Evolutionary conservation across 92 coral and sea anemone genomes (phyloP), one percentile per base, ranked within the genome.

Genomic region (Plumapathes pennacea): DNA sequence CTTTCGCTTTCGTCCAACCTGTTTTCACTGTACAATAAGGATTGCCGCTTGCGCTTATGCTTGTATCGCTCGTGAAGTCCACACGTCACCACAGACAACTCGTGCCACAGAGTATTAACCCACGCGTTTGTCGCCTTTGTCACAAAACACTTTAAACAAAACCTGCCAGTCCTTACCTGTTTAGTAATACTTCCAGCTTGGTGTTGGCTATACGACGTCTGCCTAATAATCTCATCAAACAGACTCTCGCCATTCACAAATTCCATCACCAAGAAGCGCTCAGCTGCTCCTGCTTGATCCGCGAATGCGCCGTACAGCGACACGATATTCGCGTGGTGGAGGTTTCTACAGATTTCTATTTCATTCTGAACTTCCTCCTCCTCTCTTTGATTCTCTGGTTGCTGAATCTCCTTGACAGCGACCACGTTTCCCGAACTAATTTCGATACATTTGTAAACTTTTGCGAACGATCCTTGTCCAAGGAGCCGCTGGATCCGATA

Each of bases 191-290:
- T 41, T 10, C 89, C 65, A 24, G 89, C 89, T 50, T 82, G 81
- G 44, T 72, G 53, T 25, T 87, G 89, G 13, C 69, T 72, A 59
- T 76, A 82, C 8, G 58, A 38, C 11, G 80, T 54, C 31, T 74
- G 76, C 14, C 68, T 50, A 33, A 87, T 49, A 24, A 87, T 70
- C 53, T 87, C 95, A 32, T 87, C 95, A 30, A 82, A 87, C 27
- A 87, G 65, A 69, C 76, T 87, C 15, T 81, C 83, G 4, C 89
- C 85, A n/a, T 57, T 76, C 10, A 87, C 60, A 34, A 62, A 54
- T 46, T 87, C 95, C 80, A 85, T 82, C 4, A 87, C 76, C 4
- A 66, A 25, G 48, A 46, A 66, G n/a, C n/a, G n/a, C n/a, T n/a
- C n/a, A n/a, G n/a, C n/a, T 0, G 54, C 39, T 25, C 31, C 32